phyloP scores from a whole-genome alignment of 2,113 vertebrate genomes.

The Osmerus mordax region DNA sequence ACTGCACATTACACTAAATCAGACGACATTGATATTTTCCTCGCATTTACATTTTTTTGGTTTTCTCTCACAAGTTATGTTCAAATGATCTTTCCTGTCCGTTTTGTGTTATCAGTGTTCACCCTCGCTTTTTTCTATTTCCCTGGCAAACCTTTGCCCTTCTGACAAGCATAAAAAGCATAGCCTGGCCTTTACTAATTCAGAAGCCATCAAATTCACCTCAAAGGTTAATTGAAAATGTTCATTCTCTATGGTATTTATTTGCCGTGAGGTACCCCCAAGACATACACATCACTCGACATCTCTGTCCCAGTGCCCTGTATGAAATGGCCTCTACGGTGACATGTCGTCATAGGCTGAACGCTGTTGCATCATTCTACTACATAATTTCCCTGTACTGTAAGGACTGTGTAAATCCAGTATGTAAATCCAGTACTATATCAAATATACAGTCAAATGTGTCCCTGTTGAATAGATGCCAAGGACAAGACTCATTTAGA shows the following conservation, averaged over 20 bases:
- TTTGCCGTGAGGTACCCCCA: neutral
- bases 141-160: constrained; percentile 31
- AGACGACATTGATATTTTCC: neutral
- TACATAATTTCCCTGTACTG: constrained; percentile 5
- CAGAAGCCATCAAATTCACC: neutral
- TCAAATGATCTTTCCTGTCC: constrained; percentile 3
- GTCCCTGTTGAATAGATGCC: too few species aligned
- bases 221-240: neutral
- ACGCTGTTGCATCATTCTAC: constrained; percentile 23
- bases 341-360: neutral
- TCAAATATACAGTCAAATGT: too few species aligned
- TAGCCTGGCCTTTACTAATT: constrained; percentile 28
- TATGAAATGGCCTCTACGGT: constrained; percentile 4
- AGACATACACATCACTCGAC: neutral
- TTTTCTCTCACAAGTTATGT: constrained; percentile 6
- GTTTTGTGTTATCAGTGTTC: constrained; percentile 10
- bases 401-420: constrained; percentile 45
- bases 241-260: neutral
- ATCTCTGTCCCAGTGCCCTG: constrained; percentile 19
- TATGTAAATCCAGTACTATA: constrained; percentile 1
- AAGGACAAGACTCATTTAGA: neutral
- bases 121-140: constrained; percentile 25
- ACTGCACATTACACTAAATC: neutral
- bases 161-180: constrained; percentile 37
- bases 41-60: neutral